A percentile compares a stretch with the other conserved stretches of the same genome.
Evolutionary conservation across 2,113 vertebrate species (phyloP).

Genomic region (Brachyhypopomus occidentalis): DNA sequence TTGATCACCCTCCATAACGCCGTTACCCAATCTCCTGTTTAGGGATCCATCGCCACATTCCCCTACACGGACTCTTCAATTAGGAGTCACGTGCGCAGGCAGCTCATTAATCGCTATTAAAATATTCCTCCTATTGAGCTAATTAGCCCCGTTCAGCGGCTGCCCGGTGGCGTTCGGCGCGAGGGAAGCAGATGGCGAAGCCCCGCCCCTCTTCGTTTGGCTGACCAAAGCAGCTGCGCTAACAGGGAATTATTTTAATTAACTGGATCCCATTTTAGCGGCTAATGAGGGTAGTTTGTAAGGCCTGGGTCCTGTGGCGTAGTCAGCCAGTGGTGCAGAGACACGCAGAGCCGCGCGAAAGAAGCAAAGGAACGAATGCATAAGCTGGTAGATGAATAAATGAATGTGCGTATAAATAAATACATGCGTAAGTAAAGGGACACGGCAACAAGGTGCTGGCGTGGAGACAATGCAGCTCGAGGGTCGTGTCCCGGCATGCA

Average conservation of each 20-base stretch:
- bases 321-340: neutral
- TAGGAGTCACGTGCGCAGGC: constrained; percentile 36
- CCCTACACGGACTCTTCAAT: constrained; percentile 41
- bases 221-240: constrained; percentile 68
- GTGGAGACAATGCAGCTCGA: constrained; percentile 23
- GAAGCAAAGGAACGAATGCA: neutral
- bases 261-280: constrained; percentile 60
- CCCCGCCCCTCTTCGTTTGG: constrained; percentile 67
- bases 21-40: constrained; percentile 21
- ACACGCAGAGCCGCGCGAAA: constrained; percentile 4
- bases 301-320: constrained; percentile 36
- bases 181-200: constrained; percentile 48
- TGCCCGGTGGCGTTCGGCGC: constrained; percentile 21
- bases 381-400: neutral
- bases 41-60: constrained; percentile 33
- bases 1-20: constrained; percentile 12
- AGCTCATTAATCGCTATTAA: constrained; percentile 60
- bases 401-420: constrained; percentile 15
- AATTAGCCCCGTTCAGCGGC: constrained; percentile 51
- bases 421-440: neutral
- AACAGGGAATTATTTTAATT: constrained; percentile 74
- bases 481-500: constrained; percentile 25
- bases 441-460: neutral
- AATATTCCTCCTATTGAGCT: constrained; percentile 62
- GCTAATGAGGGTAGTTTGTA: constrained; percentile 72